Evolutionary conservation across 2,797 vertebrate species (phyloP).

Genomic region (Sebastes matsubarae): DNA sequence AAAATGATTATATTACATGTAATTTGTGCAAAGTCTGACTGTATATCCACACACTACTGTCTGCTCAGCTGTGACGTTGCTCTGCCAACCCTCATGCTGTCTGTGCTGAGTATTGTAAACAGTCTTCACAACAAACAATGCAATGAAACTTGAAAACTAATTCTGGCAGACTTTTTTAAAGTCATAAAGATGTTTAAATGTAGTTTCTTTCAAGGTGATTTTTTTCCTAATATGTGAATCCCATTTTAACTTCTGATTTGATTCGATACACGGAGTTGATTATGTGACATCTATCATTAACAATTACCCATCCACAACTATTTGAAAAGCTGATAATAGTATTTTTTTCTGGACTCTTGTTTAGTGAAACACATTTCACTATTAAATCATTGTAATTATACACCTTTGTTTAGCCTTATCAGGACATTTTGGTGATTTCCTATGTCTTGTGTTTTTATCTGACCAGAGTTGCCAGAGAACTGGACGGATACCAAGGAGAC

Average conservation of each 20-base stretch:
- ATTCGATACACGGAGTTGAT: neutral
- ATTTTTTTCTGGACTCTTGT: neutral
- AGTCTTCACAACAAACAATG: neutral
- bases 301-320: neutral
- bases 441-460: neutral
- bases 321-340: neutral
- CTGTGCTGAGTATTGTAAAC: constrained; percentile 5
- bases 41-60: neutral
- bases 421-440: neutral
- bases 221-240: neutral
- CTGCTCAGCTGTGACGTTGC: constrained; percentile 23
- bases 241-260: neutral
- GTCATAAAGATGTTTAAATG: neutral
- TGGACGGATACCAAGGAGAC: constrained; percentile 93
- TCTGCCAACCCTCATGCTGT: constrained; percentile 9
- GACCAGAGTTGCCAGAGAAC: constrained; percentile 88
- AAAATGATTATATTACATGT: neutral
- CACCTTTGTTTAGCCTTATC: neutral
- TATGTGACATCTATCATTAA: neutral
- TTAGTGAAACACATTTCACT: neutral
- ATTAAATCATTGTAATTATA: accelerated
- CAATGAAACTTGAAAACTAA: neutral
- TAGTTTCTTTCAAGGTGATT: neutral
- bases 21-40: constrained; percentile 2
- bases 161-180: neutral